A percentile compares a stretch with the other conserved stretches of the same genome.
phyloP scores from a whole-genome alignment of 2,888 invertebrate species.

The Physocephala rufipes region DNA sequence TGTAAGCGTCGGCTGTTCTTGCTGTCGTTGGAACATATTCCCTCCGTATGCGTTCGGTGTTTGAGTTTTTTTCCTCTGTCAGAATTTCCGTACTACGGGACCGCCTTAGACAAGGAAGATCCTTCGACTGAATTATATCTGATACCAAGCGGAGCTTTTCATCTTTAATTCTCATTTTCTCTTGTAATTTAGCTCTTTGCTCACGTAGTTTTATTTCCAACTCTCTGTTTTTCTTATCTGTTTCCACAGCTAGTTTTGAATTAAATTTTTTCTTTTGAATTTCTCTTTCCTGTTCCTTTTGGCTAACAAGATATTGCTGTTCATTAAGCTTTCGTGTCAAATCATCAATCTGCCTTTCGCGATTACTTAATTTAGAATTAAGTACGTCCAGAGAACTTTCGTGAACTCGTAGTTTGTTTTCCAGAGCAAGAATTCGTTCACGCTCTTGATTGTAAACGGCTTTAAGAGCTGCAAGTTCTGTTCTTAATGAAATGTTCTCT shows the following conservation, averaged over 20 bases:
- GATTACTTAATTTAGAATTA: constrained; percentile 72
- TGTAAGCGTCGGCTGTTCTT: constrained; percentile 55
- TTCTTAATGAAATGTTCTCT: constrained; percentile 73
- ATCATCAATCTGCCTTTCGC: constrained; percentile 72
- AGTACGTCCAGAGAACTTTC: constrained; percentile 73
- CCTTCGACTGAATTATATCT: constrained; percentile 70
- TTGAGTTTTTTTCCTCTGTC: constrained; percentile 51
- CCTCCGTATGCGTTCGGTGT: constrained; percentile 41
- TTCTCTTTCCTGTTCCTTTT: constrained; percentile 74
- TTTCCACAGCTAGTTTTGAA: constrained; percentile 75
- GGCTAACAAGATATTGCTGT: constrained; percentile 72
- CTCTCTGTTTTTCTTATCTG: constrained; percentile 79
- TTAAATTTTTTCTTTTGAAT: constrained; percentile 73
- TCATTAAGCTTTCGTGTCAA: constrained; percentile 73
- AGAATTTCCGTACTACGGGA: constrained; percentile 60
- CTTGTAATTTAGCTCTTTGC: constrained; percentile 70
- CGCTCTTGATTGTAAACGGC: constrained; percentile 75
- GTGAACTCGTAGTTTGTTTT: constrained; percentile 73
- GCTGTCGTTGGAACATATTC: constrained; percentile 50
- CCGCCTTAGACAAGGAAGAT: constrained; percentile 54
- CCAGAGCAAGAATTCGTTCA: constrained; percentile 72
- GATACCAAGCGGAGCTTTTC: constrained; percentile 71
- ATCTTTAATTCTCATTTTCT: constrained; percentile 71
- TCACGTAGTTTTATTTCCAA: constrained; percentile 71
- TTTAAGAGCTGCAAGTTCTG: constrained; percentile 74